Conservation (phyloP, 2,113 vertebrate genomes). For the Nothobranchius kuhntae region DNA sequence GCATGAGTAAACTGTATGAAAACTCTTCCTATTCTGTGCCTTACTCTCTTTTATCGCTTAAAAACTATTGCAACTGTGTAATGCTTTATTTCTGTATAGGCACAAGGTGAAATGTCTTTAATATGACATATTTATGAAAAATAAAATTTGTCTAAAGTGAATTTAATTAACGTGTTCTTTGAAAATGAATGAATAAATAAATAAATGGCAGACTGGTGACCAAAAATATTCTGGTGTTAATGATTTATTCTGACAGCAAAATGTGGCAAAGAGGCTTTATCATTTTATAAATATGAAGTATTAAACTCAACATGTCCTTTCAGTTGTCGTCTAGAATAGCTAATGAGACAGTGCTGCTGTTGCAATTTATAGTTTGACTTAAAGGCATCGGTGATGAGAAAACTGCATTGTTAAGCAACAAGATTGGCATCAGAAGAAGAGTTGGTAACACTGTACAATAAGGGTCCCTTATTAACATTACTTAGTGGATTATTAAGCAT, state of each 20-base stretch:
- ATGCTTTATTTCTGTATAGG: constrained; percentile 62
- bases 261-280: too few species aligned
- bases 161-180: constrained; percentile 80
- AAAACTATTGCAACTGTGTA: constrained; percentile 73
- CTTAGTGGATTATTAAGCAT: too few species aligned
- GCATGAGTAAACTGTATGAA: constrained; percentile 85
- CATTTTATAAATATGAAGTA: too few species aligned
- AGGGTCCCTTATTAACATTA: too few species aligned
- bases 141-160: constrained; percentile 81
- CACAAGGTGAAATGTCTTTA: constrained; percentile 79
- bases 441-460: too few species aligned
- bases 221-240: constrained; percentile 62
- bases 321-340: too few species aligned
- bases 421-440: too few species aligned
- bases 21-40: constrained; percentile 83
- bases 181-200: constrained; percentile 68
- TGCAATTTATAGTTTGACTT: too few species aligned
- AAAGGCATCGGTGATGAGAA: too few species aligned
- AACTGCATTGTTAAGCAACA: too few species aligned
- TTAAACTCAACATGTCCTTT: too few species aligned
- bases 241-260: constrained; percentile 1
- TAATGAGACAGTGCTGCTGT: too few species aligned
- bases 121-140: constrained; percentile 84
- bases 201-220: constrained; percentile 84
- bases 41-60: constrained; percentile 86